These are phyloP conservation scores for Cavia porcellus DNA, from an alignment of 2,113 vertebrate genomes.

Conservation along the genomic window DNA sequence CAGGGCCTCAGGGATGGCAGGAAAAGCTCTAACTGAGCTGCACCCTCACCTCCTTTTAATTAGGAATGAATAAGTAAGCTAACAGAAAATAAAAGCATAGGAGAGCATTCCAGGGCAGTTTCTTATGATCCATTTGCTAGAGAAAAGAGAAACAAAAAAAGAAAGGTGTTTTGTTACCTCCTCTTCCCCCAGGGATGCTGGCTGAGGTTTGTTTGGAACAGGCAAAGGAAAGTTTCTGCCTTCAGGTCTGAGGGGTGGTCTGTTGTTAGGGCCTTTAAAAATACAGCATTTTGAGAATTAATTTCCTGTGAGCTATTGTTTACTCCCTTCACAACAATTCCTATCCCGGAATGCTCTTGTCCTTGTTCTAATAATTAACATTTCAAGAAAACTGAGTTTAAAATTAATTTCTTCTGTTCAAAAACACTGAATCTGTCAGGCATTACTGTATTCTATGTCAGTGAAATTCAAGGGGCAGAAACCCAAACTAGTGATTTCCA, in stretches of 20 bases:
- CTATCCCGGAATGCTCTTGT: neutral
- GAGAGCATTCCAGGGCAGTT: neutral
- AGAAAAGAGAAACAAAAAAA: neutral
- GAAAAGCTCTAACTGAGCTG: neutral
- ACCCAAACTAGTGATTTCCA: neutral
- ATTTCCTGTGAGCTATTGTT: neutral
- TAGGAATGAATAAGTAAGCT: neutral
- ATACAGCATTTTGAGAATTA: conserved; percentile 4
- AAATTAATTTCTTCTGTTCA: neutral
- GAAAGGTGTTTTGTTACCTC: conserved; percentile 80
- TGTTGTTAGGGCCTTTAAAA: conserved; percentile 79
- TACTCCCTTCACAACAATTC: neutral
- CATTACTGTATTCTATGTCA: neutral
- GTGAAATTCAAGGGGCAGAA: neutral
- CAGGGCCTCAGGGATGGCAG: rapidly evolving
- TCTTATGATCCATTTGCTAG: neutral
- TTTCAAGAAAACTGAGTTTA: conserved; percentile 40
- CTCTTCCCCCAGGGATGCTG: conserved; percentile 65
- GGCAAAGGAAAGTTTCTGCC: conserved; percentile 80
- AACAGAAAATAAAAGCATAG: neutral
- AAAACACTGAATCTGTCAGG: neutral
- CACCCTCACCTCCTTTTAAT: neutral
- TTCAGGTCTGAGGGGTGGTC: conserved; percentile 86
- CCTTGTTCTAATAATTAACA: neutral
- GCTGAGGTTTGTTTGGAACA: conserved; percentile 81